Conservation (phyloP, 2,888 invertebrate genomes). For the Epistrophe eligans region DNA sequence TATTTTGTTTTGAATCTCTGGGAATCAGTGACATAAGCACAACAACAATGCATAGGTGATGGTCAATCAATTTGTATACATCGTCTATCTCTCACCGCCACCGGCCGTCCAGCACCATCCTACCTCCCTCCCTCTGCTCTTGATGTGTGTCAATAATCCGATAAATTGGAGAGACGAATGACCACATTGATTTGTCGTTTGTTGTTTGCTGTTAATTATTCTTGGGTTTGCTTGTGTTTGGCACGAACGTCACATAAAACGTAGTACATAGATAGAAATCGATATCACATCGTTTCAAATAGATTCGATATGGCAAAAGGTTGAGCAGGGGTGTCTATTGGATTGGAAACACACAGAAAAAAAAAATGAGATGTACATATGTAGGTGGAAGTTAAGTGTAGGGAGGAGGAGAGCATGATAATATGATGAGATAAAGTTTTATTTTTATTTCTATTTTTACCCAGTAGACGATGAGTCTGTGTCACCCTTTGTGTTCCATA, state of each 20-base stretch:
- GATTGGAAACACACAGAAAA: background rate
- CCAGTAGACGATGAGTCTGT: background rate
- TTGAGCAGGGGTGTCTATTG: background rate
- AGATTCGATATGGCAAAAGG: background rate
- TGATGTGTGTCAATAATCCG: slow-evolving; percentile 66
- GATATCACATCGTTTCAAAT: slow-evolving; percentile 33
- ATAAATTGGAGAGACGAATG: slow-evolving; percentile 71
- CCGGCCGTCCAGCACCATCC: no score
- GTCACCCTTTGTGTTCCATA: background rate
- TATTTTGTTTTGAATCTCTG: slow-evolving; percentile 4
- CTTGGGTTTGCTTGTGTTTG: slow-evolving; percentile 48
- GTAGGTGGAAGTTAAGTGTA: background rate
- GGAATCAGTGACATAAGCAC: slow-evolving; percentile 17
- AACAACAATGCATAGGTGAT: slow-evolving; percentile 8
- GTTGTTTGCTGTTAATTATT: slow-evolving; percentile 69
- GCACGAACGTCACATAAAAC: slow-evolving; percentile 18
- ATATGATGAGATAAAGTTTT: background rate
- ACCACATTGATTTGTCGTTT: slow-evolving; percentile 70
- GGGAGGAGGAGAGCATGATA: background rate
- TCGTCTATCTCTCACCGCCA: background rate
- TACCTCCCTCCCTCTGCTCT: background rate
- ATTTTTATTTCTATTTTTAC: background rate
- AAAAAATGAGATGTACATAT: background rate
- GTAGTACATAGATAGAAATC: slow-evolving; percentile 35
- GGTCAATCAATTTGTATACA: background rate